Evolutionary conservation across 2,888 invertebrate genomes (phyloP), one percentile per base, ranked within the genome.

Genomic region (Mythimna lalbum): DNA sequence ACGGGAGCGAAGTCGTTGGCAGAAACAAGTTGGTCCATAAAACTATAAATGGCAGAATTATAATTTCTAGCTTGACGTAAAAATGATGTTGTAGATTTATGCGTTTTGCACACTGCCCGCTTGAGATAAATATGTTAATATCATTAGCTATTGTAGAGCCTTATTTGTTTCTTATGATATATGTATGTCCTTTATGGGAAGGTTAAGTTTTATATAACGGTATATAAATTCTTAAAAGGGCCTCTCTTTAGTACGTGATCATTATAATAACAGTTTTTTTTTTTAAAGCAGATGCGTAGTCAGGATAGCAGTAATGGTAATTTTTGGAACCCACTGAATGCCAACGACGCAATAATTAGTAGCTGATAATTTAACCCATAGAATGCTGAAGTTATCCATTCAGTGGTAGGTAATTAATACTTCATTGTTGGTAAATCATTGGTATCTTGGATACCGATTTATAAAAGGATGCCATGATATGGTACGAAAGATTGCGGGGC

Each of bases 91-190:
- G n/a, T 76, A 61, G 77, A 80, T 74, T 78, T 75, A 81, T 80
- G 49, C 62, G 63, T 80, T 80, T 80, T 80, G 79, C 79, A 81
- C 81, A 81, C 81, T 52, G 81, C 78, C 55, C 70, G 68, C 76
- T 74, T 70, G 76, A 82, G 81, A 85, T 68, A 75, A 81, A 68
- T 43, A 77, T 77, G 74, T 69, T 55, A 79, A 77, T 77, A 77
- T 71, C 27, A 62, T 69, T 64, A 77, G 57, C 49, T 79, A 73
- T 76, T 68, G 53, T 17, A 43, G 50, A 36, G 77, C 73, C 65
- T 63, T 68, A 63, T 59, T 52, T 73, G 62, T 67, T 65, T 0
- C 36, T 60, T 21, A 60, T 69, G 55, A 65, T 74, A 43, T 69
- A 64, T 52, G 53, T 50, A n/a, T 33, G 19, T 64, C 62, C 57